Base-by-base conservation (phyloP, 2,797 vertebrate genomes). In the Falco naumanni region DNA sequence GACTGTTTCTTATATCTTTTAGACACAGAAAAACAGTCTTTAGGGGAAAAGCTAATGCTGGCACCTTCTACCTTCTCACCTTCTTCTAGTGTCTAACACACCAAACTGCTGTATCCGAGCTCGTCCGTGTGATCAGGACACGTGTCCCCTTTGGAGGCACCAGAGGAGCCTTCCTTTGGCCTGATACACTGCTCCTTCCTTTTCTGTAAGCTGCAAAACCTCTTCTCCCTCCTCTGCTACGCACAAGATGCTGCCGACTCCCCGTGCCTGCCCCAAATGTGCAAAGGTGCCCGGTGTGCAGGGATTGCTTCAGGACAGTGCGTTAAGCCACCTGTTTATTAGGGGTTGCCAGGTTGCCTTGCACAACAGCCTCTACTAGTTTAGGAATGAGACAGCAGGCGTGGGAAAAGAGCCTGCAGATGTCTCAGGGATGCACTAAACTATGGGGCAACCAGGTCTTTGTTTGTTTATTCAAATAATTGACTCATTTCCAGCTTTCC, bases 391-490 rank as follows among this genome's bases (percentile, higher is more conserved):
- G 91, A 92, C 91, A 90, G 59, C 93, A 74, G 91, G 87, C 87
- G 93, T 96, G 96, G 96, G 94, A 96, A 96, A 86, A 66, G 74
- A 95, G 88, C 85, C 72, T 82, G 60, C 80, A 79, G 89, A 90
- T 7, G 0, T 81, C 92, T 92, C 75, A 61, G 85, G 39, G 96
- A 93, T 90, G 84, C 69, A 53, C 61, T 74, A 59, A 91, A 81
- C 76, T 87, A 72, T 11, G 3, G 80, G 54, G 91, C 66, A 93
- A 94, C 94, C 82, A 81, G 43, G 47, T 59, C 87, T 93, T 94
- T 92, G 91, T 94, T 95, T 95, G 93, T 95, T 95, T 93, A 93
- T 95, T 96, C 95, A 95, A 81, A 90, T 95, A 86, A 93, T 64
- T 95, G 94, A 95, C 87, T 95, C 91, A 86, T 91, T 93, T 92